Evolutionary conservation across 1,140 invertebrate genomes (phyloP), one percentile per base, ranked within the genome.

Genomic region (Zophobas atratus): DNA sequence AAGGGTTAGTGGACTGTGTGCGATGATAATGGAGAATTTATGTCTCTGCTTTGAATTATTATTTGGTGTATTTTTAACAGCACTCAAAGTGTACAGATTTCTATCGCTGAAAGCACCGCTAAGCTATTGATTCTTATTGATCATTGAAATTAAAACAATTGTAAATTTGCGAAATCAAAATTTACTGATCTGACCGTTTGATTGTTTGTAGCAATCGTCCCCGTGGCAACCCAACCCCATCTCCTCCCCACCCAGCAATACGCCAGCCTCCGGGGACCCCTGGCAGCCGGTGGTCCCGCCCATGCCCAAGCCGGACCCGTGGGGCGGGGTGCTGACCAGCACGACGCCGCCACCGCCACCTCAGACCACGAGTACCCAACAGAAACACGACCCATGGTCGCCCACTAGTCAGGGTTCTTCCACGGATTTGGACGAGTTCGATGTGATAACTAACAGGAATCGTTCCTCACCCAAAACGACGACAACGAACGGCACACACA

Each of bases 351-450:
- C 32, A 36, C 82, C 6, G 2, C 77, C 82, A 78, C 6, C 55
- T 53, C 76, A 41, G 51, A 6, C 32, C 48, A 53, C 39, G 43
- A 20, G 20, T 20, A 20, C 20, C 20, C 20, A 20, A 20, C 20
- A 20, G 41, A 78, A 79, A 20, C 75, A 79, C 39, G 85, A 86
- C 72, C 84, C 84, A 0, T 86, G 85, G 84, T 85, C 85, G 32
- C 84, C 85, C 0, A 80, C 82, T 6, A 86, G 85, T 67, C 85
- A 89, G 49, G 91, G 90, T 81, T 91, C 92, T 32, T 89, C 91
- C n/a, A 90, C 91, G 2, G 93, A 94, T 86, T 88, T 95, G 82
- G 94, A 95, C 86, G 94, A 96, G 85, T 96, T 96, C 85, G 94
- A 96, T 86, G 89, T 93, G 55, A 93, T 96, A 79, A 93, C 93